Evolutionary conservation across 37 sponge, comb jelly and placozoan genomes (phyloP), one percentile per base, ranked within the genome.

Genomic region (Spongia lamella): DNA sequence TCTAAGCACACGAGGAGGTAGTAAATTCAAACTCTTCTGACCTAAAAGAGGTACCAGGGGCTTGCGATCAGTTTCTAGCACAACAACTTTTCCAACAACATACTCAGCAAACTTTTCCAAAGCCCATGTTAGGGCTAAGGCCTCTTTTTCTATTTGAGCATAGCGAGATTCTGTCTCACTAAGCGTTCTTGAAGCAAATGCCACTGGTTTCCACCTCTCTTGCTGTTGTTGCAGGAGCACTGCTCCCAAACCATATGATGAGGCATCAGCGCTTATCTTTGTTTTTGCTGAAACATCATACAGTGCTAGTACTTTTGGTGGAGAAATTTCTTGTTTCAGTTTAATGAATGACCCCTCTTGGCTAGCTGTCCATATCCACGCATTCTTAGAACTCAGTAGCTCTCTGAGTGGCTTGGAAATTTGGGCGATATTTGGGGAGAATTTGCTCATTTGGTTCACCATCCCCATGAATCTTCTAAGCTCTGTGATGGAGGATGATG

Each of bases 401-500:
- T 66, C 66, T 24, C 66, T 7, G 19, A 77, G 53, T 31, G 3
- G 65, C n/a, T 63, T 30, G n/a, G 65, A 33, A 33, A 63, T n/a
- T 63, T 24, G n/a, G 29, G 71, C 80, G 26, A 68, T n/a, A 14
- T 38, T 39, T 30, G 64, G 73, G 49, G 71, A 56, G 34, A 70
- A 60, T 38, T 70, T 81, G 27, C 72, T 73, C 49, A 73, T 29
- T 19, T 73, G 61, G 59, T 70, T 81, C 24, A 81, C 73, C 82
- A 81, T 81, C 20, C 82, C 82, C 70, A 63, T 63, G 65, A 63
- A 63, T 63, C 76, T 53, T 76, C 74, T 30, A 16, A 83, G 32
- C 30, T 75, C 76, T 3, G 66, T 70, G 22, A 35, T 50, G 29
- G 71, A 43, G 29, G 37, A 20, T 39, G 78, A 67, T 32, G 37